Evolutionary conservation across 2,888 invertebrate species (phyloP).

Genomic region (Cataglyphis altisquamis): DNA sequence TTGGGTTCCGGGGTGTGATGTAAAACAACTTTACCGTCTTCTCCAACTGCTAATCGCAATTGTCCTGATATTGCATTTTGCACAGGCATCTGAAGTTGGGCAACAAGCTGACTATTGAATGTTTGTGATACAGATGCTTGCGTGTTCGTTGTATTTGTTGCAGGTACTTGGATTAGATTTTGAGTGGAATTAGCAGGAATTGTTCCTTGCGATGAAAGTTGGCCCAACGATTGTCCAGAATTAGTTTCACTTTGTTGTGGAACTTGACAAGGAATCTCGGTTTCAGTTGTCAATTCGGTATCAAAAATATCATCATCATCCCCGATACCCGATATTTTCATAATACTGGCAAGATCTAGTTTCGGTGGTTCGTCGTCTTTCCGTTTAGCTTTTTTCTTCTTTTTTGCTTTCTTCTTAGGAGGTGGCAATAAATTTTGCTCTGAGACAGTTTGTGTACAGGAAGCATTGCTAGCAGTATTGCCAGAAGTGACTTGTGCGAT

Average conservation of each 20-base stretch:
- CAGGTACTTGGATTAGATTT: constrained; percentile 79
- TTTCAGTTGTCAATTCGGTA: constrained; percentile 80
- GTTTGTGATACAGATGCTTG: constrained; percentile 74
- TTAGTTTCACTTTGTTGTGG: constrained; percentile 73
- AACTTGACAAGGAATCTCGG: constrained; percentile 75
- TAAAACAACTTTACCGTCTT: constrained; percentile 90
- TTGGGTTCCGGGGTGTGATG: constrained; percentile 88
- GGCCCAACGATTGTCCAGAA: constrained; percentile 74
- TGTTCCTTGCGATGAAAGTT: constrained; percentile 68
- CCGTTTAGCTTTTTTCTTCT: constrained; percentile 88
- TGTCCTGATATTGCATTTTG: constrained; percentile 87
- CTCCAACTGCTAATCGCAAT: constrained; percentile 89
- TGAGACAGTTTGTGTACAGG: constrained; percentile 79
- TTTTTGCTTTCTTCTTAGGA: constrained; percentile 87
- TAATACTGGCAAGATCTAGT: constrained; percentile 91
- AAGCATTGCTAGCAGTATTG: constrained; percentile 76
- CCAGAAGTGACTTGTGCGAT: constrained; percentile 80
- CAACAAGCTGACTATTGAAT: constrained; percentile 84
- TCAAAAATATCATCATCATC: constrained; percentile 89
- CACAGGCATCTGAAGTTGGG: constrained; percentile 87
- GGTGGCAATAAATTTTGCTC: constrained; percentile 86
- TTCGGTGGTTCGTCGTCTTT: constrained; percentile 87
- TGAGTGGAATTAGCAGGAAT: constrained; percentile 71
- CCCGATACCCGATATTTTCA: constrained; percentile 91
- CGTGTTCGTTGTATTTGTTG: constrained; percentile 80